Percentiles rank a stretch among this genome's conserved stretches.
Conservation (phyloP, 2,113 vertebrate genomes). For the Gallinago media region DNA sequence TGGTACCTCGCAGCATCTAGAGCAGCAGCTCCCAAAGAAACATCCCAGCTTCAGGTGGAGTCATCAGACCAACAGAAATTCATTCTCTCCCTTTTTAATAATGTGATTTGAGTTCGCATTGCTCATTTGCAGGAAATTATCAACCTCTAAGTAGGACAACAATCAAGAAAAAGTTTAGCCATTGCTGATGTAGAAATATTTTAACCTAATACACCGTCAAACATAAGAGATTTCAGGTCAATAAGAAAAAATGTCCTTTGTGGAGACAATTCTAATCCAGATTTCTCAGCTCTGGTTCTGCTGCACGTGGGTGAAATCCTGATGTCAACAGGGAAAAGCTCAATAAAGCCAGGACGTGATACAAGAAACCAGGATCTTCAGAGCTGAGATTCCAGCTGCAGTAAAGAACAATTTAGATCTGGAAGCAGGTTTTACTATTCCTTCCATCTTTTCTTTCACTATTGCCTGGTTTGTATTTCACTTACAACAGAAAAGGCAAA, state of each 20-base stretch:
- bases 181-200: not conserved
- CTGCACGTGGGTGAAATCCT: not conserved
- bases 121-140: not conserved
- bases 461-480: not conserved
- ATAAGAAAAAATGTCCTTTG: not conserved
- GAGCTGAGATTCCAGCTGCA: not conserved
- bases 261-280: not conserved
- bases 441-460: not conserved
- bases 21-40: not conserved
- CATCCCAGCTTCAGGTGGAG: not conserved
- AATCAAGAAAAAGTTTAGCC: not conserved
- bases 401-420: not conserved
- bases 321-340: not conserved
- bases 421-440: not conserved
- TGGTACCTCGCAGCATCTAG: not conserved
- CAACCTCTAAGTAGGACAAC: not conserved
- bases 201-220: not conserved
- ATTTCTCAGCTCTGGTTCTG: not conserved
- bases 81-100: not conserved
- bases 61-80: not conserved
- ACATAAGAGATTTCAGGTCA: not conserved
- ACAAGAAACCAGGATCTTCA: not conserved
- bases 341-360: rapidly evolving
- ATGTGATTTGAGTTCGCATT: not conserved
- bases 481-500: not conserved